Percentiles rank a stretch among this genome's conserved stretches.
Evolutionary conservation across 2,888 invertebrate species (phyloP).

Genomic region (Congeria kusceri): DNA sequence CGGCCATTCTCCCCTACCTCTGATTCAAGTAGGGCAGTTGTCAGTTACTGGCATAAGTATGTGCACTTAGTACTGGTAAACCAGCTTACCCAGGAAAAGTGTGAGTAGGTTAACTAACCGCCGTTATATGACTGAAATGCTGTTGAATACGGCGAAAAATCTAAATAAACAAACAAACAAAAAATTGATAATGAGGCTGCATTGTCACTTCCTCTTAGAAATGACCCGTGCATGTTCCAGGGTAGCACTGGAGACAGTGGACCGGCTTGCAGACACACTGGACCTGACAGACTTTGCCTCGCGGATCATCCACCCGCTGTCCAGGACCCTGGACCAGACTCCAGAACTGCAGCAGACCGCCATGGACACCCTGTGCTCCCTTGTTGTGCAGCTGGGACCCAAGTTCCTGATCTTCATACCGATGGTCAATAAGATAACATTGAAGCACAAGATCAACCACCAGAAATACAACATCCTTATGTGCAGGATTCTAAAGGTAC

Average conservation of each 20-base stretch:
- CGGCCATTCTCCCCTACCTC: too few relatives aligned
- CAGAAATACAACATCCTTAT: slow-evolving; percentile 91
- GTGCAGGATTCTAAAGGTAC: slow-evolving; percentile 85
- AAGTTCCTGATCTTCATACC: slow-evolving; percentile 97
- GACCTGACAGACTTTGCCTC: slow-evolving; percentile 97
- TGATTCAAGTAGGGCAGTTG: too few relatives aligned
- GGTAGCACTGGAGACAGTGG: slow-evolving; percentile 91
- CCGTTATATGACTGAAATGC: too few relatives aligned
- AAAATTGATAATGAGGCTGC: too few relatives aligned
- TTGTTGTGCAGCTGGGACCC: slow-evolving; percentile 94
- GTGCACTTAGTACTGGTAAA: too few relatives aligned
- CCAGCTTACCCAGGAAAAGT: too few relatives aligned
- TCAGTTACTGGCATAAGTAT: too few relatives aligned
- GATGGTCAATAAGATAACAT: slow-evolving; percentile 92
- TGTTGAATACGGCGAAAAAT: too few relatives aligned
- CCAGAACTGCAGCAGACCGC: slow-evolving; percentile 90
- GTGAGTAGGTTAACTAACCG: too few relatives aligned
- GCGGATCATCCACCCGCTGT: slow-evolving; percentile 96
- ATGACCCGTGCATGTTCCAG: slow-evolving; percentile 62
- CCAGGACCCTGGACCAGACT: slow-evolving; percentile 92
- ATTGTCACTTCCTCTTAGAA: too few relatives aligned
- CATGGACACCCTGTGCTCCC: slow-evolving; percentile 95
- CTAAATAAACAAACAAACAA: too few relatives aligned
- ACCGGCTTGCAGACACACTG: slow-evolving; percentile 94
- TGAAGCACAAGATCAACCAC: slow-evolving; percentile 87